Evolutionary conservation across 1,140 invertebrate genomes (phyloP), one percentile per base, ranked within the genome.

Genomic region (Bactericera cockerelli): DNA sequence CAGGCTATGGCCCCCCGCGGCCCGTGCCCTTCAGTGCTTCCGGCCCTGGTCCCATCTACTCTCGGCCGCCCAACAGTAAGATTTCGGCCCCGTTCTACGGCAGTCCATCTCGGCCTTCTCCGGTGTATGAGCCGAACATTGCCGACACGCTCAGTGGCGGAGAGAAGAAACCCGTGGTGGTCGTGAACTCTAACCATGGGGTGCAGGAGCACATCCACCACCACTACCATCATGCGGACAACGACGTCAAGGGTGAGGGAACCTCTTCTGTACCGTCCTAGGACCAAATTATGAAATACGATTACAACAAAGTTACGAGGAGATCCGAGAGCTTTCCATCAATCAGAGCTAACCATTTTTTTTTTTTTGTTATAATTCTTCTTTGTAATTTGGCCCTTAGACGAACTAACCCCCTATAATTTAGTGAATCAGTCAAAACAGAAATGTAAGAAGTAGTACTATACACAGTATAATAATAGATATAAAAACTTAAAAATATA

Each of bases 151-250:
- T 49, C 3, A 49, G 22, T 49, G 42, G 42, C 6, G 38, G 56
- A 3, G 25, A 56, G 8, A 56, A 55, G 6, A 60, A 62, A 6
- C 63, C 64, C 3, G 39, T 59, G 28, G 60, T 65, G 0, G 56
- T 61, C 3, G 56, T 66, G 13, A 63, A 58, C 25, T 53, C 57
- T 8, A 39, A 57, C 19, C 26, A 28, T 2, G 66, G 66, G 19
- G 63, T 77, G 6, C 83, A 86, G 63, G 83, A 88, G 67, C 86
- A 89, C 64, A 80, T 88, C 22, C 86, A 89, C 67, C 86, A 90
- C 71, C 86, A 89, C 65, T 87, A 81, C 64, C 86, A 89, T 60
- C 86, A 89, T 64, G 75, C 76, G 22, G 80, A 65, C 33, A 61
- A 61, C 1, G 58, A 57, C 33, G 58, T 49, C 22, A 49, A 49